A percentile compares a stretch with the other conserved stretches of the same genome.
Evolutionary conservation across 2,797 vertebrate species (phyloP).

Genomic region (Periparus ater): DNA sequence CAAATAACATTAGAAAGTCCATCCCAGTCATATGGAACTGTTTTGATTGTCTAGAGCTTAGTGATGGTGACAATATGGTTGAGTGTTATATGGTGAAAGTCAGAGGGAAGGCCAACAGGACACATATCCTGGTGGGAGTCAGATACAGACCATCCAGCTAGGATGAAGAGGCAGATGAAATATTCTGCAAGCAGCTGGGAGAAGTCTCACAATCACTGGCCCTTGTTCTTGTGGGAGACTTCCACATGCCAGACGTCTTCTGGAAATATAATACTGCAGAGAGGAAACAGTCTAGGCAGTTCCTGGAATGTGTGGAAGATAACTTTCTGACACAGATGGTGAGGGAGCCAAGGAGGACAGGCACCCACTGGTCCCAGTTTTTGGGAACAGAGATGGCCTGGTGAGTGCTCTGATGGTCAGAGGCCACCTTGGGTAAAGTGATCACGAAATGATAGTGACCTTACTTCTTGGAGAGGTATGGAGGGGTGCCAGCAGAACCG

Average conservation of each 20-base stretch:
- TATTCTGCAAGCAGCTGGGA: neutral
- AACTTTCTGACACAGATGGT: neutral
- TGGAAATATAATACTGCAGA: neutral
- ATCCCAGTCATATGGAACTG: neutral
- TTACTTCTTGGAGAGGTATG: neutral
- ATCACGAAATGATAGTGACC: fast-evolving
- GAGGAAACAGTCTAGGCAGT: neutral
- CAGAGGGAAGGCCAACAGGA: neutral
- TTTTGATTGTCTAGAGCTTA: neutral
- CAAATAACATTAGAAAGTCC: neutral
- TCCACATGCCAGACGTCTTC: neutral
- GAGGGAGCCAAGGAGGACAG: neutral
- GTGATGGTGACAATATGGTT: neutral
- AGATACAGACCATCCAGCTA: neutral
- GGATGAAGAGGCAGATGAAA: neutral
- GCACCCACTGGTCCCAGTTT: too few species aligned
- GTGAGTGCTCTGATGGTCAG: neutral
- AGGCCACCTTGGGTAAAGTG: neutral
- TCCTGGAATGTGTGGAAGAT: neutral
- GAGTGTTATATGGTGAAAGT: neutral
- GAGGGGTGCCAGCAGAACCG: neutral
- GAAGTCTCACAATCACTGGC: neutral
- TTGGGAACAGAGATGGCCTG: neutral
- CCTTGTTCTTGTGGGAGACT: neutral
- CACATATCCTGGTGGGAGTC: neutral